A percentile compares a stretch with the other conserved stretches of the same genome.
Conservation (phyloP, 2,113 vertebrate species). For the Syrrhaptes paradoxus region DNA sequence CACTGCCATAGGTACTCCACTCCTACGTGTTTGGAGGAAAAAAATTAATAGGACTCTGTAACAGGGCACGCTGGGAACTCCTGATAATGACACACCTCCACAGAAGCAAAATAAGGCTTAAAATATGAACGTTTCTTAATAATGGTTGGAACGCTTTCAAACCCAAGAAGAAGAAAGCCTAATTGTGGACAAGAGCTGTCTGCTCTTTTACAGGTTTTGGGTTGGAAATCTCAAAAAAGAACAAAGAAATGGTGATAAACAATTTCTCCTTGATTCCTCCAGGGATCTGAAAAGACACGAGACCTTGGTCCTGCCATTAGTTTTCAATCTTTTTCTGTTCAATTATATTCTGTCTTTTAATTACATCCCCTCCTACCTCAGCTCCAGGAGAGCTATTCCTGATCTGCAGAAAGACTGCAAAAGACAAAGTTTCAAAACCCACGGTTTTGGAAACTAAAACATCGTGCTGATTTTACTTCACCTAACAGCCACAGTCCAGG, state of each 20-base stretch:
- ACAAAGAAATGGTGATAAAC: background rate
- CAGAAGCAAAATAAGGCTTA: background rate
- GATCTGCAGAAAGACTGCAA: background rate
- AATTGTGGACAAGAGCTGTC: background rate
- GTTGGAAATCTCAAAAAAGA: background rate
- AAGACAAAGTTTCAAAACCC: conserved; percentile 10
- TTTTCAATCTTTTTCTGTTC: conserved; percentile 21
- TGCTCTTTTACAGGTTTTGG: background rate
- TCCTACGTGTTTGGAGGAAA: background rate
- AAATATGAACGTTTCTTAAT: background rate
- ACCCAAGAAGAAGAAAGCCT: conserved; percentile 10
- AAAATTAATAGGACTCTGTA: background rate
- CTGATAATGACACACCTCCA: background rate
- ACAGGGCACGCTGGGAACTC: background rate
- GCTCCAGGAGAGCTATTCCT: background rate
- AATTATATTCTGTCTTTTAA: conserved; percentile 28
- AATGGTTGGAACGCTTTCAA: background rate
- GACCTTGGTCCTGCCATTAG: background rate
- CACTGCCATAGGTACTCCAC: background rate
- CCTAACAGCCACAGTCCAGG: background rate
- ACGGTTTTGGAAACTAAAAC: background rate
- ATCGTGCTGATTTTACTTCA: background rate
- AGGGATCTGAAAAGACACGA: background rate
- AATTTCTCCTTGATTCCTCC: conserved; percentile 40
- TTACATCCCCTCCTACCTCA: background rate